These are phyloP conservation scores for Grapholita molesta DNA, from an alignment of 1,140 invertebrate genomes.

Conservation along the genomic window DNA sequence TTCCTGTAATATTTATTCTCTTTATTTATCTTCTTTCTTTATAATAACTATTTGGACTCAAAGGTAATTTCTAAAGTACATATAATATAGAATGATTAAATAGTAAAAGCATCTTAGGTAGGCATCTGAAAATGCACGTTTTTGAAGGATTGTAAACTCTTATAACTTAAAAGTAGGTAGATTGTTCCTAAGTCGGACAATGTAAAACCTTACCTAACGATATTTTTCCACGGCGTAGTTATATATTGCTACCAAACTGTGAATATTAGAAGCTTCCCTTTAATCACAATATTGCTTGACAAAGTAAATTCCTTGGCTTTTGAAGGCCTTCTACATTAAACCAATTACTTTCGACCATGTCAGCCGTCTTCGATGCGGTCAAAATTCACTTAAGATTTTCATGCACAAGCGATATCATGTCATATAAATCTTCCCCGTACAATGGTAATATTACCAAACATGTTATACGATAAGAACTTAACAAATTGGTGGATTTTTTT, in stretches of 20 bases:
- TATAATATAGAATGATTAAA: neutral
- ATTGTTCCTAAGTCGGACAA: no score
- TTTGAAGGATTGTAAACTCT: neutral
- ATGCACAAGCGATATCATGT: neutral
- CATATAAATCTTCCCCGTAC: neutral
- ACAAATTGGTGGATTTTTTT: no score
- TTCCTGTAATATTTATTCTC: no score
- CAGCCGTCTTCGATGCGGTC: neutral
- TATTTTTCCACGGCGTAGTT: neutral
- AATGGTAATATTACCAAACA: neutral
- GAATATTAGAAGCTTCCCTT: neutral
- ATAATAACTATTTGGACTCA: no score
- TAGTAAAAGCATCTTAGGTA: neutral
- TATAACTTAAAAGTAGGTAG: neutral
- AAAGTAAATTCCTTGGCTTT: neutral
- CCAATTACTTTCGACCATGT: neutral
- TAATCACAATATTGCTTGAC: neutral
- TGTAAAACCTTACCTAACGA: neutral
- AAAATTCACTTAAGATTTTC: neutral
- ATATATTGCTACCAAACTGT: neutral
- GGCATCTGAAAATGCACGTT: neutral
- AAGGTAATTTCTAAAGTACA: neutral
- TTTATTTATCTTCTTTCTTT: no score
- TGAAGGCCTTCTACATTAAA: neutral
- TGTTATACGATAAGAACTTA: no score